A percentile compares a stretch with the other conserved stretches of the same genome.
Conservation (phyloP, 2,797 vertebrate species). For the Squalus acanthias region DNA sequence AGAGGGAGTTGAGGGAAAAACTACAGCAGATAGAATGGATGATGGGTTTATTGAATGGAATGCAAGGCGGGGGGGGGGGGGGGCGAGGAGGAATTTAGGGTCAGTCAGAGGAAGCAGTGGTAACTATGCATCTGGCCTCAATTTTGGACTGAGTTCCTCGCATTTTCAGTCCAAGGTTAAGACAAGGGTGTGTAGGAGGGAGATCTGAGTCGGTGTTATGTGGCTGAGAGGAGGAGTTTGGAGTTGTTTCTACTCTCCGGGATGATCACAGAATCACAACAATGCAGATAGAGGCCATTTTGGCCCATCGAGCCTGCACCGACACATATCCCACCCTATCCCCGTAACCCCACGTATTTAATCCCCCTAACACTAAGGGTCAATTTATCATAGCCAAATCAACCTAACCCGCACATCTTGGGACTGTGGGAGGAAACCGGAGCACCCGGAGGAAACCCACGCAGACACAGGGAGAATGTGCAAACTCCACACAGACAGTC, state of each 20-base stretch:
- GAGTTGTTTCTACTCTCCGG: not conserved
- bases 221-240: not conserved
- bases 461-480: too few relatives aligned
- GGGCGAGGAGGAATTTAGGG: not conserved
- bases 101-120: not conserved
- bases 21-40: not conserved
- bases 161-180: not conserved
- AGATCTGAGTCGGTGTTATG: not conserved
- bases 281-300: too few relatives aligned
- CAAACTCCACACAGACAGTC: too few relatives aligned
- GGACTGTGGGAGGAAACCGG: too few relatives aligned
- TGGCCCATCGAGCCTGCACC: too few relatives aligned
- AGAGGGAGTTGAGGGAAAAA: not conserved
- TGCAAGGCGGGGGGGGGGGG: too few relatives aligned
- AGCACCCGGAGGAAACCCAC: too few relatives aligned
- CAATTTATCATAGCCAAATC: too few relatives aligned
- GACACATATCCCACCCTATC: too few relatives aligned
- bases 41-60: not conserved
- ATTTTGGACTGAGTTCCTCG: not conserved
- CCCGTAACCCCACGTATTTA: too few relatives aligned
- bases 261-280: not conserved
- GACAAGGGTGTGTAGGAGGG: not conserved
- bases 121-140: not conserved
- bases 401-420: too few relatives aligned
- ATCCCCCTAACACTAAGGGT: too few relatives aligned